Base-by-base conservation (phyloP, 2,888 invertebrate species). In the Lasioglossum oenotherae region DNA sequence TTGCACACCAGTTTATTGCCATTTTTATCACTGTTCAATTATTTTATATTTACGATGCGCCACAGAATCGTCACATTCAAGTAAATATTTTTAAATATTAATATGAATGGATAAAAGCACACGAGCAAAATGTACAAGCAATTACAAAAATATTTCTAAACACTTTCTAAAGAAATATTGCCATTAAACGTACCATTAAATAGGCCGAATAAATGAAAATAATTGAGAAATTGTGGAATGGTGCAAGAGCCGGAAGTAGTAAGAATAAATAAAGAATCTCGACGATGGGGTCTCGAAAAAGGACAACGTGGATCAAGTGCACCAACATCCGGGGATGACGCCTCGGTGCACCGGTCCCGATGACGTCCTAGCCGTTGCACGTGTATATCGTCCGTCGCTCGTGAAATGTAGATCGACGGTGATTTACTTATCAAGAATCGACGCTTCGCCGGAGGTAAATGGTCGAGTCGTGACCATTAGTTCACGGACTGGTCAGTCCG, bases 391-490 rank as follows among this genome's bases (percentile, higher is more conserved):
- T 91, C 88, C 89, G 95, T 91, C 95, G 94, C 95, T 95, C 95
- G 95, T 95, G 95, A 95, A 96, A 96, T 95, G 96, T 95, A 96
- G 96, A 96, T 95, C 95, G 95, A 94, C 95, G 95, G 96, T 96
- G 96, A 96, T 96, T 96, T 96, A 95, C 95, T 96, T 95, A 95
- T 95, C 96, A 95, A 95, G 95, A 96, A 96, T 95, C 95, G 96
- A 95, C 95, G 95, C 96, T 96, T 95, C 95, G 96, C 96, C 96
- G 96, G 96, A 96, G 96, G 96, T 96, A 96, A 96, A 96, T 96
- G 96, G 96, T 94, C 95, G 95, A 96, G 95, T 96, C 96, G 96
- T 96, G 96, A 96, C 96, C 96, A 96, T 96, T 96, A 96, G 95
- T 95, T 94, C 93, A 91, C 88, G 92, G 88, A 90, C 87, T 87